Base-by-base conservation (phyloP, 2,797 vertebrate genomes). In the Pempheris klunzingeri region DNA sequence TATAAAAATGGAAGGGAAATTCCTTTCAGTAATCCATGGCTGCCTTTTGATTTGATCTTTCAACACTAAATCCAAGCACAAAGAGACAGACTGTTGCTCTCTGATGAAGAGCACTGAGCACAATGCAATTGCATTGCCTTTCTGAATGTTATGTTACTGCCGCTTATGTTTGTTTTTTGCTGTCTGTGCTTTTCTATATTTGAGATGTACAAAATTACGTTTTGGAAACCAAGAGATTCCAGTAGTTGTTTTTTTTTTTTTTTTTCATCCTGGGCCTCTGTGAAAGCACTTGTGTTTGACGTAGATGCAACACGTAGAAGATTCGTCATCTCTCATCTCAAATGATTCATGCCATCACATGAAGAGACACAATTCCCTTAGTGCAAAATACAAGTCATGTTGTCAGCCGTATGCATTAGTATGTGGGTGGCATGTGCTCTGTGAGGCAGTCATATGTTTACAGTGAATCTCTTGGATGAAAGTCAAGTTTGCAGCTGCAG, bases 401-500 rank as follows among this genome's bases (percentile, higher is more conserved):
- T 61, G 75, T 87, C 87, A 80, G 54, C 71, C 58, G n/a, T n/a
- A 3, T 57, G 79, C 86, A 78, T 87, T 87, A 81, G 81, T 87
- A 84, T 88, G 90, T 92, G 90, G 90, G 87, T 92, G 92, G 91
- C 89, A 87, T 77, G 83, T 87, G 88, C 77, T 84, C 77, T 53
- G 64, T 15, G 77, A 92, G 83, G 74, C 88, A 85, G 79, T 91
- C 90, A 80, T 86, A 90, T 94, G 94, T 93, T 92, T 92, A 90
- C 87, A 86, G 85, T 69, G 91, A 89, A 87, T 90, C 83, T 93
- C 92, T 93, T 96, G 95, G 95, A 96, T 94, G 89, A 83, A 94
- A 93, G 85, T 95, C 94, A 94, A 92, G 90, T 95, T 95, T 94
- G 91, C 95, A 95, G 94, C 94, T 93, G 93, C 91, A 92, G 91